Conservation (phyloP, 2,888 invertebrate species). For the Spialia ferax region DNA sequence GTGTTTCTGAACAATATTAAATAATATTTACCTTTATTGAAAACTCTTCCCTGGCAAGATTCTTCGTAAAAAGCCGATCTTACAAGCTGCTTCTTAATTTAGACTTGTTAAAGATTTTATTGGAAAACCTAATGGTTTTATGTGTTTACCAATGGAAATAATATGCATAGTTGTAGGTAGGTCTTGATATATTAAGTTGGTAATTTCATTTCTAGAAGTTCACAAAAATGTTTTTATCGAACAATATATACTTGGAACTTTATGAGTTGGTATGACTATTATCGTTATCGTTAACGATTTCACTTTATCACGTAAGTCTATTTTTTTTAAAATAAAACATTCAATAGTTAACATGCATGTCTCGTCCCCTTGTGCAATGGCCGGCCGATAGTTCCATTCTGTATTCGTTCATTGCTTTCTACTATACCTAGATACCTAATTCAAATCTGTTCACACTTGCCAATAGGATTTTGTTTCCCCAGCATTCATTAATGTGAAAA, state of each 20-base stretch:
- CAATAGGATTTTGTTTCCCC: not conserved
- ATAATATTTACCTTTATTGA: not conserved
- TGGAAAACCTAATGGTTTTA: no score
- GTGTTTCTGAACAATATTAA: slow-evolving; percentile 2
- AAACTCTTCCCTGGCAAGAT: not conserved
- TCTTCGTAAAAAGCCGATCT: no score
- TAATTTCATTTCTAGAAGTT: not conserved
- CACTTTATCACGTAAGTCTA: no score
- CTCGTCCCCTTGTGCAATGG: slow-evolving; percentile 70
- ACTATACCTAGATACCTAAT: no score
- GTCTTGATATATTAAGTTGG: no score
- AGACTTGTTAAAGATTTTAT: no score
- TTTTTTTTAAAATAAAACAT: not conserved
- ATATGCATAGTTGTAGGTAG: no score
- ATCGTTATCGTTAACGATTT: not conserved
- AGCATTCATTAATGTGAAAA: not conserved
- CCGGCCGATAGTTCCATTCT: slow-evolving; percentile 68
- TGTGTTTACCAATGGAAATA: no score
- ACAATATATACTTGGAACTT: no score
- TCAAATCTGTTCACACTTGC: slow-evolving; percentile 65
- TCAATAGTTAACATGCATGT: slow-evolving; percentile 52
- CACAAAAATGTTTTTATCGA: not conserved
- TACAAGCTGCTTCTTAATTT: no score
- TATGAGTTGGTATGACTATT: not conserved
- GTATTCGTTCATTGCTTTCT: slow-evolving; percentile 68